Percentiles rank a stretch among this genome's conserved stretches.
Evolutionary conservation across 2,888 invertebrate species (phyloP).

Genomic region (Ischnura elegans): DNA sequence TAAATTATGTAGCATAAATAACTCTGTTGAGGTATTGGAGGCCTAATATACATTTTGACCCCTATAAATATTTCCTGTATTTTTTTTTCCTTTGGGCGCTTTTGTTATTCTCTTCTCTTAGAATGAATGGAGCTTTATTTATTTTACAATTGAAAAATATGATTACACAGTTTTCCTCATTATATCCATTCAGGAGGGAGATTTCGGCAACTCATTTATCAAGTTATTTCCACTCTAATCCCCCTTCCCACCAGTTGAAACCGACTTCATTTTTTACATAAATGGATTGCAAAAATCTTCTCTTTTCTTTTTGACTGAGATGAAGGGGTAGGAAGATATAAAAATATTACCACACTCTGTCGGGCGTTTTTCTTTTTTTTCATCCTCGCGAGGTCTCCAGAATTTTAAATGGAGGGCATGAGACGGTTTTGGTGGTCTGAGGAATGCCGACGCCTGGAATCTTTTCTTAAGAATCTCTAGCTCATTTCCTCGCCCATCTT

Average conservation of each 20-base stretch:
- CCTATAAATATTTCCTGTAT: too few relatives aligned
- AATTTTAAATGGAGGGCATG: slow-evolving; percentile 16
- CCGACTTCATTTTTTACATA: not conserved
- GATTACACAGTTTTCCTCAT: not conserved
- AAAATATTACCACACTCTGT: not conserved
- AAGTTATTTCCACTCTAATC: not conserved
- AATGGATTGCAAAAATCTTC: not conserved
- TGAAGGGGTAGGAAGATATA: not conserved
- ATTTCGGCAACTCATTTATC: not conserved
- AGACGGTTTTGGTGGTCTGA: slow-evolving; percentile 5
- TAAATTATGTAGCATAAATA: too few relatives aligned
- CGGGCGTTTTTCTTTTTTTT: not conserved
- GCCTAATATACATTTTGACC: too few relatives aligned
- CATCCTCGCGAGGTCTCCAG: slow-evolving; percentile 1
- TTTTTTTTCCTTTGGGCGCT: too few relatives aligned
- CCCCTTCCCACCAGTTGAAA: not conserved
- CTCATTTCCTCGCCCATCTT: slow-evolving; percentile 30
- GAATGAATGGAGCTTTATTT: not conserved
- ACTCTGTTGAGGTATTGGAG: too few relatives aligned
- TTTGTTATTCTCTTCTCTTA: not conserved
- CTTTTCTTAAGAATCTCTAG: not conserved
- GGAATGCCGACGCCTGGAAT: not conserved
- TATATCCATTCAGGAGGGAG: not conserved
- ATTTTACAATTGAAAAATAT: not conserved
- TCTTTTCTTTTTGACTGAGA: not conserved